A percentile compares a stretch with the other conserved stretches of the same genome.
Evolutionary conservation across 2,888 invertebrate species (phyloP).

Genomic region (Sycophila texana): DNA sequence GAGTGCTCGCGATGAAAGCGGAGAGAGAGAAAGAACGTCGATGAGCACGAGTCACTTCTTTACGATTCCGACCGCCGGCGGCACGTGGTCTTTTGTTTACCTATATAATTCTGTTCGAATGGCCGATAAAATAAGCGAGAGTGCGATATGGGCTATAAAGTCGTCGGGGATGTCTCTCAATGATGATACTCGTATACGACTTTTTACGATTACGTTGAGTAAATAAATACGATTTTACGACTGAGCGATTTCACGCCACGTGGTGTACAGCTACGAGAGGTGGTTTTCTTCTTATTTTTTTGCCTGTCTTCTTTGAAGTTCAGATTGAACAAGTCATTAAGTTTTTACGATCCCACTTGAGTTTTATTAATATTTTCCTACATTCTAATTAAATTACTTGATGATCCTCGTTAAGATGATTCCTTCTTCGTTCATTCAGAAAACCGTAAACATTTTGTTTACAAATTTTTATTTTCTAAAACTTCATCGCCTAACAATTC

Average conservation of each 20-base stretch:
- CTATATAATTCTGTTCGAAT: constrained; percentile 47
- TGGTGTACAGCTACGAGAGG: not conserved
- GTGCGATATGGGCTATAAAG: constrained; percentile 48
- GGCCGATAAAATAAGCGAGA: constrained; percentile 41
- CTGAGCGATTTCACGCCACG: not conserved
- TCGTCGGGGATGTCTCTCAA: constrained; percentile 41
- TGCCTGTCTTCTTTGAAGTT: too few species aligned
- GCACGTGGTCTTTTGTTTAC: constrained; percentile 54
- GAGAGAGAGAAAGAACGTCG: not conserved
- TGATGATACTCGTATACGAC: constrained; percentile 28
- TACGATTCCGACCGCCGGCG: not conserved
- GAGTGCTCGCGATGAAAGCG: constrained; percentile 28
- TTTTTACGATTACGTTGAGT: constrained; percentile 38
- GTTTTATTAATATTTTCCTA: too few species aligned
- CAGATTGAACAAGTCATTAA: too few species aligned
- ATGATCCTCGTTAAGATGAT: too few species aligned
- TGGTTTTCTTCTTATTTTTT: too few species aligned
- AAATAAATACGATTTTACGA: constrained; percentile 39
- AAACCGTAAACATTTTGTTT: too few species aligned
- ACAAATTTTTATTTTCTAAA: too few species aligned
- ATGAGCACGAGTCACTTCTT: constrained; percentile 7
- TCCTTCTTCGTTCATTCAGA: too few species aligned
- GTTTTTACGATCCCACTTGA: too few species aligned
- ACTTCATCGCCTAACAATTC: too few species aligned
- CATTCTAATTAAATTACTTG: too few species aligned